Evolutionary conservation across 2,113 vertebrate species (phyloP).

Genomic region (Scortum barcoo): DNA sequence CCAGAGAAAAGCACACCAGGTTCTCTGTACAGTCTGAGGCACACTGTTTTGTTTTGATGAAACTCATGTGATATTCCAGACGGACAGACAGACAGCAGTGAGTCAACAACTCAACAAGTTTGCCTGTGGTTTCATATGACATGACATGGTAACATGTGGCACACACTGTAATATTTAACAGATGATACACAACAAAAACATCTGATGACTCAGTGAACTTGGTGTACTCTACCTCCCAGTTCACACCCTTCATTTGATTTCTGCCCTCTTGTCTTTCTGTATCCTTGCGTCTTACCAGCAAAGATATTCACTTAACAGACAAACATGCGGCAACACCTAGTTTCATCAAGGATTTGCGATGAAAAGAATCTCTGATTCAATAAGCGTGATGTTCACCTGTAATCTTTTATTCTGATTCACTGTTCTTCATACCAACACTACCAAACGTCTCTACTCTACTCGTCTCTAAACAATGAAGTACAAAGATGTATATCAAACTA

Average conservation of each 20-base stretch:
- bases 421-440: background rate
- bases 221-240: no score
- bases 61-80: background rate
- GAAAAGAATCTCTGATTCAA: background rate
- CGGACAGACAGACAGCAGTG: background rate
- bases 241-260: background rate
- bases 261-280: background rate
- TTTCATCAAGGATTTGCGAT: background rate
- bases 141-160: background rate
- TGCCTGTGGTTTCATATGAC: background rate
- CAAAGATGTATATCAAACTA: background rate
- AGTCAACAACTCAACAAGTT: background rate
- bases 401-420: background rate
- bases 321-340: background rate
- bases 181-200: background rate
- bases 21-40: background rate
- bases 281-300: background rate
- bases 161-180: background rate
- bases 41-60: background rate
- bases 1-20: background rate
- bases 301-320: background rate
- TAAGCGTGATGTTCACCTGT: background rate
- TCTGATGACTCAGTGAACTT: slow-evolving; percentile 3
- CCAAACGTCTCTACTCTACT: background rate
- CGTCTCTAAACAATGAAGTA: background rate